Base-by-base conservation (phyloP, 2,888 invertebrate genomes). In the Dryobota labecula region DNA sequence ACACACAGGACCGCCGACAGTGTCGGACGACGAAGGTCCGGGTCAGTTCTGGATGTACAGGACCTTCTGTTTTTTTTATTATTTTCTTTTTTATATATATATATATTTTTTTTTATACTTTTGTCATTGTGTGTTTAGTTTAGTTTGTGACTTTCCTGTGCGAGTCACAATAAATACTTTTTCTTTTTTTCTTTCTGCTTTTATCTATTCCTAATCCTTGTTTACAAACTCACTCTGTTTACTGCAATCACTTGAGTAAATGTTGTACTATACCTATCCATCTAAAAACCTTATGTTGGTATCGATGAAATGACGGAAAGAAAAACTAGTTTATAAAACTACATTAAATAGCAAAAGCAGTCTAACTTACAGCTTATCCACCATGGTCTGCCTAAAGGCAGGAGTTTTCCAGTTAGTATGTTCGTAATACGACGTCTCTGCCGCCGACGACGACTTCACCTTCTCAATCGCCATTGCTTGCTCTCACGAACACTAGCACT, bases 301-400 rank as follows among this genome's bases (percentile, higher is more conserved):
- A 41, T 49, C 6, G 2, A 70, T n/a, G 11, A 69, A 24, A n/a
- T n/a, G 0, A 30, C 11, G 9, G 20, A 5, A 36, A 62, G 8
- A 38, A 33, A 18, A 36, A n/a, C 18, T 11, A 9, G 20, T 36
- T 8, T 8, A 45, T 0, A 1, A 9, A n/a, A 47, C 0, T 8
- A n/a, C n/a, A 47, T 47, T 47, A 47, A 5, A 45, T 45, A 47
- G n/a, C 27, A 38, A 62, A 49, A 11, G 2, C 11, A 36, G 15
- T 15, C 0, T 6, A 24, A 41, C 76, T 80, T 54, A 77, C 76
- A 77, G 61, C n/a, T 77, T 80, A 1, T 57, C 57, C 24, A 76
- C 76, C 68, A 80, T 75, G 30, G 67, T 51, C 67, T 76, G 67
- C 68, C 81, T 75, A 27, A 58, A 77, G n/a, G 81, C 67, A 13